Base-by-base conservation (phyloP, 2,888 invertebrate species). In the Deilephila elpenor region DNA sequence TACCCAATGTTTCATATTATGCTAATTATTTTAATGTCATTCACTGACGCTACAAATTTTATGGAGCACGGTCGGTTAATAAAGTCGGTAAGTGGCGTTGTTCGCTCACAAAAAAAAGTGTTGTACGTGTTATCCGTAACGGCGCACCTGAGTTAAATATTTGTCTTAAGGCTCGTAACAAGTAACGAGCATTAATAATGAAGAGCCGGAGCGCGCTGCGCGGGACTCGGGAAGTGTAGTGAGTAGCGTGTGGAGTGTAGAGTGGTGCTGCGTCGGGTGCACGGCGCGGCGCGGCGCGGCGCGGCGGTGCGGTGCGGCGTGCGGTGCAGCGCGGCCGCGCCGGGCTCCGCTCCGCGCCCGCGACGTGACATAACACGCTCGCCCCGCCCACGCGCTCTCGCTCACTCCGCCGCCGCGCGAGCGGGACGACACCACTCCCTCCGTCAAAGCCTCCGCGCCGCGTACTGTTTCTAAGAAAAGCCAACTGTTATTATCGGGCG, bases 401-500 rank as follows among this genome's bases (percentile, higher is more conserved):
- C 90, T 92, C 87, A 76, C 85, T 77, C 91, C 64, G 77, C 78
- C 75, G 74, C 59, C 34, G 93, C 78, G 89, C 84, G 89, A 93
- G 83, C 80, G 89, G 81, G 93, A 93, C 84, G 78, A 78, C 76
- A 76, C 78, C 80, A 87, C 85, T 85, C 88, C 88, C 90, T 88
- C 92, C 92, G 87, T 80, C 88, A 86, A 93, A 94, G 93, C 93
- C 93, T 94, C 87, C 89, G 83, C 88, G 88, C 88, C 84, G 76
- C 82, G 86, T 86, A 88, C 88, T 86, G 89, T 90, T 93, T 93
- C 94, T 86, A 82, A 93, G 94, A 93, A 93, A 93, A 93, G 89
- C 91, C 91, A 93, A 93, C 92, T 89, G 94, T 92, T 93, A 94
- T 93, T 94, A 93, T 89, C 91, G 85, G 86, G 82, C 86, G 86